These are phyloP conservation scores for Virgularia gustaviana DNA, from an alignment of 92 coral and sea anemone species.

Conservation along the genomic window DNA sequence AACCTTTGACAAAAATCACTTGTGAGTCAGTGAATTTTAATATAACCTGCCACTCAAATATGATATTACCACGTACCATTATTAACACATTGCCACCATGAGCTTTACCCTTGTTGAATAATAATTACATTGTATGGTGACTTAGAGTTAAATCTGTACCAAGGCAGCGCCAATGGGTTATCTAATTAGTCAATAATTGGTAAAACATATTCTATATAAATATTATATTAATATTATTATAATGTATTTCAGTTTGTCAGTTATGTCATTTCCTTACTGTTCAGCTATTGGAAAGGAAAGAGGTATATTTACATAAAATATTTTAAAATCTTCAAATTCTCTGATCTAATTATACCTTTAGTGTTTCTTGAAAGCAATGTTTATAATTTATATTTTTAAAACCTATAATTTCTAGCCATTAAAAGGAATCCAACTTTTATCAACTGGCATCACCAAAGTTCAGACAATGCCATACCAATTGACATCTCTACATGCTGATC, in stretches of 20 bases:
- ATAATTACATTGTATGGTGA: neutral
- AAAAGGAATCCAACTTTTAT: constrained; percentile 84
- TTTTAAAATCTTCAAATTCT: too few relatives aligned
- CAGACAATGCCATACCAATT: constrained; percentile 69
- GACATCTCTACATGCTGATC: constrained; percentile 91
- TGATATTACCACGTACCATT: too few relatives aligned
- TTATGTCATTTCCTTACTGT: constrained; percentile 86
- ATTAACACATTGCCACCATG: too few relatives aligned
- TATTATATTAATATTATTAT: too few relatives aligned
- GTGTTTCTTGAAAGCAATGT: neutral
- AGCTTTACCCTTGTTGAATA: too few relatives aligned
- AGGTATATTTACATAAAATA: constrained; percentile 46
- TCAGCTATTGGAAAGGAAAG: constrained; percentile 86
- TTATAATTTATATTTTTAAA: neutral
- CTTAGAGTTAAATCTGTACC: neutral
- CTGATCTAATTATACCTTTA: neutral
- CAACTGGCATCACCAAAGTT: constrained; percentile 73
- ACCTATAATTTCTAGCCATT: constrained; percentile 74
- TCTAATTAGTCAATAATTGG: too few relatives aligned
- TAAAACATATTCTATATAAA: too few relatives aligned
- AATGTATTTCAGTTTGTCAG: constrained; percentile 71
- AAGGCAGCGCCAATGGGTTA: neutral
- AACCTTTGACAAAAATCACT: constrained; percentile 69
- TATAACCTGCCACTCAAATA: too few relatives aligned
- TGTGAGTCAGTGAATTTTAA: constrained; percentile 53